Evolutionary conservation across 2,113 vertebrate genomes (phyloP).

Genomic region (Corythornis vintsioides): DNA sequence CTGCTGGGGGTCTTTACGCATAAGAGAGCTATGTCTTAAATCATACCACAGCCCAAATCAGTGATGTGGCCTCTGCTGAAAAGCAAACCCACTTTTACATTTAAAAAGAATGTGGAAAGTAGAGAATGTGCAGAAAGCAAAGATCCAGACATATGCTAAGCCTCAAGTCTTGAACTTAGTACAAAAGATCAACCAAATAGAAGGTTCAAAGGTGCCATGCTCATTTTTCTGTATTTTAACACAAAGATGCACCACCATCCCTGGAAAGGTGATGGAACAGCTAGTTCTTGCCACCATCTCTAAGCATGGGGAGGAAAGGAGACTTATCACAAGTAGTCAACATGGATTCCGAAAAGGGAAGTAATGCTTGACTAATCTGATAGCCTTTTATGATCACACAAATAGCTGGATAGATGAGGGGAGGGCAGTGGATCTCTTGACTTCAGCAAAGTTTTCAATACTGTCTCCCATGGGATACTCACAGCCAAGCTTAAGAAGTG

Average conservation of each 20-base stretch:
- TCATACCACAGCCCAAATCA: neutral
- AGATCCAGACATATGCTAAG: neutral
- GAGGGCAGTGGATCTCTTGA: too few relatives aligned
- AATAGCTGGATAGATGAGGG: too few relatives aligned
- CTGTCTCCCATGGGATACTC: too few relatives aligned
- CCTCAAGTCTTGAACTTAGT: neutral
- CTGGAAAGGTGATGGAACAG: too few relatives aligned
- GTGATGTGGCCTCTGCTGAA: neutral
- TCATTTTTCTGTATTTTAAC: neutral
- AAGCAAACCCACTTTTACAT: neutral
- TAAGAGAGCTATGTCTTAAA: neutral
- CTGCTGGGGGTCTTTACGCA: neutral
- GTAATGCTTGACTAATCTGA: too few relatives aligned
- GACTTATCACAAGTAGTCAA: too few relatives aligned
- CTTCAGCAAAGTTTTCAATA: too few relatives aligned
- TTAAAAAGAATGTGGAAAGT: neutral
- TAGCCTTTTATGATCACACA: too few relatives aligned
- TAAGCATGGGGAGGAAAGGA: too few relatives aligned
- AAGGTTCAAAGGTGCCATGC: neutral
- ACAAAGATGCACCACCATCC: neutral
- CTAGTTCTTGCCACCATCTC: too few relatives aligned
- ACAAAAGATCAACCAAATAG: neutral
- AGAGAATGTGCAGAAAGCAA: neutral
- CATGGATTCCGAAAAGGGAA: too few relatives aligned
- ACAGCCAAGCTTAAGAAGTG: too few relatives aligned